Evolutionary conservation across 2,113 vertebrate species (phyloP).

Genomic region (Choloepus hoffmanni): DNA sequence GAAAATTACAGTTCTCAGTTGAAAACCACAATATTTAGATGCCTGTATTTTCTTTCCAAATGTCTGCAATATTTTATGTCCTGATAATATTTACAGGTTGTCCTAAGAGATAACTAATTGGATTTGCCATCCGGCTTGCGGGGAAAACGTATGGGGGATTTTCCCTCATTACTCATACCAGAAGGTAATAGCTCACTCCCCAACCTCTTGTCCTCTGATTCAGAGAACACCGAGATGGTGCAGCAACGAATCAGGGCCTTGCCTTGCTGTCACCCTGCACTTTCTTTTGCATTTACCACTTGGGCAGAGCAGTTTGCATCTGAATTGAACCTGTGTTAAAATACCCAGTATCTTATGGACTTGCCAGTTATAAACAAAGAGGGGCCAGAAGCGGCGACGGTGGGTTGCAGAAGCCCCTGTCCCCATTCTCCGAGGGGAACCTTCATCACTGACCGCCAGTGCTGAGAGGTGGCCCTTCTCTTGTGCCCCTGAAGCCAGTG

Average conservation of each 20-base stretch:
- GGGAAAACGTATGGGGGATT: conserved; percentile 65
- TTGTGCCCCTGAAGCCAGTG: fast-evolving
- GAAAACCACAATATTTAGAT: conserved; percentile 72
- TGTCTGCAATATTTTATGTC: conserved; percentile 71
- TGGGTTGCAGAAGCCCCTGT: not conserved
- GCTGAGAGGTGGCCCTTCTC: fast-evolving
- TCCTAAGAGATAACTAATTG: conserved; percentile 77
- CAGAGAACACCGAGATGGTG: conserved; percentile 55
- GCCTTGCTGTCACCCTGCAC: conserved; percentile 79
- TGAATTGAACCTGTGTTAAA: conserved; percentile 83
- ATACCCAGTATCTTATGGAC: conserved; percentile 77
- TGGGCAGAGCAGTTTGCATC: conserved; percentile 85
- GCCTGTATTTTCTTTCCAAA: conserved; percentile 73
- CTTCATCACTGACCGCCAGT: fast-evolving
- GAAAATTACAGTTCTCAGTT: conserved; percentile 8
- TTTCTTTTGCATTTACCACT: conserved; percentile 81
- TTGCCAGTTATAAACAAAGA: conserved; percentile 81
- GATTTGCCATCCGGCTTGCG: conserved; percentile 75
- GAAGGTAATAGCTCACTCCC: conserved; percentile 57
- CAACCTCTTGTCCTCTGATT: conserved; percentile 62
- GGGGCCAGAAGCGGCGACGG: conserved; percentile 57
- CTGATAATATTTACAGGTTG: conserved; percentile 70
- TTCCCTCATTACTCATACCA: conserved; percentile 76
- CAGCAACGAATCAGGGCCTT: conserved; percentile 58
- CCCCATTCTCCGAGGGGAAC: fast-evolving